Percentiles rank a stretch among this genome's conserved stretches.
Conservation (phyloP, 2,113 vertebrate genomes). For the Gadus chalcogrammus region DNA sequence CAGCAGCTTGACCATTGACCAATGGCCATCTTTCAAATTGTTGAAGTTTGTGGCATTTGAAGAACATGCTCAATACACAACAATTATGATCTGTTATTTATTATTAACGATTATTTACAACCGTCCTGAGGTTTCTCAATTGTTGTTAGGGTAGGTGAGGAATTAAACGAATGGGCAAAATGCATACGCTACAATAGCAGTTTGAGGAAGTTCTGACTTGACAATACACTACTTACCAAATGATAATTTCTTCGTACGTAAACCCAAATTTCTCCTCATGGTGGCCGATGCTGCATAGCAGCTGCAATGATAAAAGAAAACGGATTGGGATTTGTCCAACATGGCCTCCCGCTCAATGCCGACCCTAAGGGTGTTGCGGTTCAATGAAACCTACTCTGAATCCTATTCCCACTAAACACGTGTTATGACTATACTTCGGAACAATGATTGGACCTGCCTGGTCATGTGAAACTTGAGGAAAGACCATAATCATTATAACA, state of each 20-base stretch:
- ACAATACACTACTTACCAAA: slow-evolving; percentile 84
- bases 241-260: slow-evolving; percentile 95
- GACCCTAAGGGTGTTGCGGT: background rate
- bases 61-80: too few species aligned
- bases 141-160: background rate
- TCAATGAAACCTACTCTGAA: background rate
- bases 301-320: slow-evolving; percentile 68
- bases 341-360: background rate
- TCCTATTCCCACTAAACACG: background rate
- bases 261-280: slow-evolving; percentile 93
- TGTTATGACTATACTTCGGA: background rate
- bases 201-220: background rate
- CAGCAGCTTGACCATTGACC: too few species aligned
- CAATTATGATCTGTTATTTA: too few species aligned
- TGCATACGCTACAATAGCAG: background rate
- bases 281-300: slow-evolving; percentile 91
- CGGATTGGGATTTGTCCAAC: background rate
- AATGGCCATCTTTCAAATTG: too few species aligned
- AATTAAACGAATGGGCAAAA: background rate
- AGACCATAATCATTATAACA: background rate
- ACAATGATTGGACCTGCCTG: background rate
- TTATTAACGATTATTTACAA: too few species aligned
- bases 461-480: slow-evolving; percentile 12
- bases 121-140: too few species aligned
- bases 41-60: too few species aligned